A percentile compares a stretch with the other conserved stretches of the same genome.
phyloP scores from a whole-genome alignment of 1,140 invertebrate species.

The Helicorthomorpha holstii region DNA sequence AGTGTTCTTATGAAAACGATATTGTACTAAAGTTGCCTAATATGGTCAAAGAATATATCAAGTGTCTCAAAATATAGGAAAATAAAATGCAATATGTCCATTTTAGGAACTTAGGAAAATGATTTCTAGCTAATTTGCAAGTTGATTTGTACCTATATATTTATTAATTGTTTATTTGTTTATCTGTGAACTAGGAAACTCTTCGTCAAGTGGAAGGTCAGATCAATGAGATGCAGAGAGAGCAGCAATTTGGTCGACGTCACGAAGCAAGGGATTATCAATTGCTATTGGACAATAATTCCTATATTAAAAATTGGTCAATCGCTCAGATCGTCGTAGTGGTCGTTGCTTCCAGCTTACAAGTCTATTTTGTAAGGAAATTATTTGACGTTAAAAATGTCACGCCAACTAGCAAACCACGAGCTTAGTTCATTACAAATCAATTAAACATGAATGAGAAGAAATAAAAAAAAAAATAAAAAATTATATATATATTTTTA shows the following conservation, averaged over 20 bases:
- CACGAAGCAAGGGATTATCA: conserved; percentile 64
- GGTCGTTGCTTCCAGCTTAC: conserved; percentile 47
- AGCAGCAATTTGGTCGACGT: conserved; percentile 56
- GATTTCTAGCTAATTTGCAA: neutral
- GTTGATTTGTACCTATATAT: neutral
- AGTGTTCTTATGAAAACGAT: too few species aligned
- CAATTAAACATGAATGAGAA: too few species aligned
- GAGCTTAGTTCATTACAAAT: too few species aligned
- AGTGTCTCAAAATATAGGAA: too few species aligned
- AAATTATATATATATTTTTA: too few species aligned
- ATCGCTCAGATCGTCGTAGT: conserved; percentile 69
- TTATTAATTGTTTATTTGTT: neutral
- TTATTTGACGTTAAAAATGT: conserved; percentile 58
- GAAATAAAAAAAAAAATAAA: too few species aligned
- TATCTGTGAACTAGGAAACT: neutral
- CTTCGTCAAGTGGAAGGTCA: conserved; percentile 52
- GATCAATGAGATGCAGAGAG: conserved; percentile 68
- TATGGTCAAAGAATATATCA: too few species aligned
- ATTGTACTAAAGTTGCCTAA: too few species aligned
- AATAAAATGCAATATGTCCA: neutral
- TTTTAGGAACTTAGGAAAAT: neutral
- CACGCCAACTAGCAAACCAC: conserved; percentile 24
- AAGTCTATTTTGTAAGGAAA: conserved; percentile 77
- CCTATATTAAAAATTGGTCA: conserved; percentile 72
- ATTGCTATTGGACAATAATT: conserved; percentile 61